phyloP scores from a whole-genome alignment of 2,797 vertebrate genomes.

The Micrastur ruficollis region DNA sequence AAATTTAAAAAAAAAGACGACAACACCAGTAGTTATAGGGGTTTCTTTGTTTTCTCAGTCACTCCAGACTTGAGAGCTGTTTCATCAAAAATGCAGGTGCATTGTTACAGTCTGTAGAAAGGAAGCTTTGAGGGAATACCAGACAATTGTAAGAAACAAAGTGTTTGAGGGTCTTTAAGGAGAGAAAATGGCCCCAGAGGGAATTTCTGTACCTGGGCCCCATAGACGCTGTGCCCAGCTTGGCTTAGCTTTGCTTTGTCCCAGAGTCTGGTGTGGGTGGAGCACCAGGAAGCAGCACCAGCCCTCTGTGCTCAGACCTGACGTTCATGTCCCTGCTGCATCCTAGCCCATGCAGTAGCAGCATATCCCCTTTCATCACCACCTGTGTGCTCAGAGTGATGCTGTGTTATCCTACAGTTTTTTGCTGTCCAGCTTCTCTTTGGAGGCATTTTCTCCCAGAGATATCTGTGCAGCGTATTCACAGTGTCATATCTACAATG shows the following conservation, averaged over 20 bases:
- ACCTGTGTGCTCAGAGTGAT: rapidly evolving
- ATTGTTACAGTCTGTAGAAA: background rate
- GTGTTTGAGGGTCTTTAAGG: background rate
- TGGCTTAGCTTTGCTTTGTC: background rate
- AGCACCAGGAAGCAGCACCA: background rate
- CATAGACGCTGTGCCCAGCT: background rate
- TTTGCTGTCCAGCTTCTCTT: background rate
- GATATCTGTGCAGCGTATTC: background rate
- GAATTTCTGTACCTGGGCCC: background rate
- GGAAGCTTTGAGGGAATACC: background rate
- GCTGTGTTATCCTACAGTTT: background rate
- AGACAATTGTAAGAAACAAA: background rate
- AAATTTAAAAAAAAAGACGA: rapidly evolving
- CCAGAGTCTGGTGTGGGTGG: background rate
- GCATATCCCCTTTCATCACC: background rate
- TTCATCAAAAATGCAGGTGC: background rate
- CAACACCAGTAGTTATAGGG: background rate
- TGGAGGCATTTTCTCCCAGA: background rate
- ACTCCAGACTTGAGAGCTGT: background rate
- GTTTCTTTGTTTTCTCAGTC: constrained; percentile 26
- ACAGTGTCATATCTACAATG: background rate
- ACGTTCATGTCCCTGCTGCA: background rate
- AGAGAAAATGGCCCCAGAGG: background rate
- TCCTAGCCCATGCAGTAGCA: background rate
- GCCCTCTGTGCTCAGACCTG: background rate